Base-by-base conservation (phyloP, 37 sponge, comb jelly and placozoan species). In the Eunapius fragilis region DNA sequence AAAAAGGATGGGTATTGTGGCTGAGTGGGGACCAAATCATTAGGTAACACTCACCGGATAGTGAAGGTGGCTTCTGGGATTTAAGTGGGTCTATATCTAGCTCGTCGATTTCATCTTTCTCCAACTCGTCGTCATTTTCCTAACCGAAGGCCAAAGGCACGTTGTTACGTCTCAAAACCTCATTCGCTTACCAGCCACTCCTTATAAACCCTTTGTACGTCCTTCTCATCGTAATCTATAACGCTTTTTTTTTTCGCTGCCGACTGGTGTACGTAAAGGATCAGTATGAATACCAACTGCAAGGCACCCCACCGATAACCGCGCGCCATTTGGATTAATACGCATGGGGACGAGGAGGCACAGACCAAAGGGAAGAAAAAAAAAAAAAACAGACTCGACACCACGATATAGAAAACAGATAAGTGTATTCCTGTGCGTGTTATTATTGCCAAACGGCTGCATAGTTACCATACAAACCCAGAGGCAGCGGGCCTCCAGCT, bases 391-490 rank as follows among this genome's bases (percentile, higher is more conserved):
- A 30, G 11, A 3, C 28, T 13, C 5, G 11, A 30, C 28, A 28
- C 28, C 28, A 28, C 71, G 6, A 70, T 25, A 30, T 7, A 70
- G 11, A 6, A 28, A 70, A 70, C 28, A 28, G 28, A 70, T 13
- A 28, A 3, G 28, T 70, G 28, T 28, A 70, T 30, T 28, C 28
- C 28, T 70, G 28, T 13, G 28, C 25, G 23, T 76, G 70, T 77
- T 85, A 98, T 76, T 89, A n/a, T n/a, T n/a, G 88, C 98, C 98
- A 98, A 27, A 98, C 68, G 25, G 91, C 88, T 17, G 93, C 92
- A 81, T 98, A 98, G 88, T 94, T 98, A 6, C 98, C 98, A 88
- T 76, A 84, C 33, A 98, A 88, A 31, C 96, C 98, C 0, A 96
- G 80, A 27, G 94, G 94, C 1, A 94, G 86, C 31, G 98, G 98